Base-by-base conservation (phyloP, 2,113 vertebrate genomes). In the Zosterops lateralis region DNA sequence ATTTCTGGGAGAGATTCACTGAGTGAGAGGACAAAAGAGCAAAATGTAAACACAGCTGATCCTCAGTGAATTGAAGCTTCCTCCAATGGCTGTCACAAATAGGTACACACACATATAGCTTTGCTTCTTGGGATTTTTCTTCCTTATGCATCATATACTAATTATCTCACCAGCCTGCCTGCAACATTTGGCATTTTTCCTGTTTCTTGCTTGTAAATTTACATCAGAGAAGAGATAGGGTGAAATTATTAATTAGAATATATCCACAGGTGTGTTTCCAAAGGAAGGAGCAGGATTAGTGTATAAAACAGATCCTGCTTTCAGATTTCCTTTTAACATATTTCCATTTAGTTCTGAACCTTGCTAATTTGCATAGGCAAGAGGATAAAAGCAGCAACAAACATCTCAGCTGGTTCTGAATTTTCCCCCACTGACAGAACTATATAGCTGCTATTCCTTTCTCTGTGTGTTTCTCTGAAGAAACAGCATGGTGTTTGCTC, bases 401-500 rank as follows among this genome's bases (percentile, higher is more conserved):
- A 73, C 36, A 76, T n/a, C 75, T 90, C 67, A 50, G n/a, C 42
- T 89, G 57, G 71, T 72, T 91, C 70, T 87, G 80, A 77, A 45
- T 64, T 90, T 64, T 1, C 8, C 40, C 28, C 44, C 50, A 12
- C 44, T 36, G 84, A 61, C 57, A 72, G 83, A 92, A 89, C 87
- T 61, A 53, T 28, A 1, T 47, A 36, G 67, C 45, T 77, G 14
- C 74, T 70, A 8, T 10, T 92, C 34, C 32, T 58, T 78, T 60
- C 58, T 72, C 1, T 48, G 12, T 17, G 21, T 32, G 45, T 74
- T 42, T 64, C 65, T 78, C 61, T 60, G 48, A 32, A 44, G n/a
- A 74, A 78, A 40, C 42, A 84, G 45, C 17, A 14, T 0, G 0
- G 17, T 12, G 21, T n/a, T 92, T 0, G 0, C 51, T 80, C 0